Conservation (phyloP, 1,140 invertebrate species). For the Ostrea edulis region DNA sequence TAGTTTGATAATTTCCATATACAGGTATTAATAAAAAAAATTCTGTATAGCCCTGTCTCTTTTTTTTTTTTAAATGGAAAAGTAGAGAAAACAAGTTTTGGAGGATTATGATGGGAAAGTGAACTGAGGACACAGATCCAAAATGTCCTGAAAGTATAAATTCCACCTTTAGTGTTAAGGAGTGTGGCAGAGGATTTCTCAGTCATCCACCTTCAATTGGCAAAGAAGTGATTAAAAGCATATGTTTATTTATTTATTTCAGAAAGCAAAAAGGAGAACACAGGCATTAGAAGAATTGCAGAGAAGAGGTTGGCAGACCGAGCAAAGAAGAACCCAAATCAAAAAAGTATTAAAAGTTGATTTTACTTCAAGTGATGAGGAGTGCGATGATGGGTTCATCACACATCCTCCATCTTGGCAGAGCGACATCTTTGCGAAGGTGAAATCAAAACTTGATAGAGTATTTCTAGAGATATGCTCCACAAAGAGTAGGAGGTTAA, state of each 20-base stretch:
- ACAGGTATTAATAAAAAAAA: too few relatives aligned
- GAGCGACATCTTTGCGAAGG: background rate
- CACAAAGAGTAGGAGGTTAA: background rate
- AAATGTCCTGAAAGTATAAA: too few relatives aligned
- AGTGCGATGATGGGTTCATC: too few relatives aligned
- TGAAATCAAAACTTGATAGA: background rate
- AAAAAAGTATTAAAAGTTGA: background rate
- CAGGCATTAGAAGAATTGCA: background rate
- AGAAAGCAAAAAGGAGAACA: slow-evolving; percentile 28
- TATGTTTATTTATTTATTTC: background rate
- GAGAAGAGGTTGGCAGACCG: background rate
- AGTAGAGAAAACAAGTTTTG: too few relatives aligned
- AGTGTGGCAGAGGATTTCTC: background rate
- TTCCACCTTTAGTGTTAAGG: background rate
- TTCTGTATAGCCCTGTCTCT: too few relatives aligned
- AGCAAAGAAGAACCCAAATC: background rate
- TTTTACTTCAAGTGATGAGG: background rate
- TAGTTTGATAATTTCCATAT: too few relatives aligned
- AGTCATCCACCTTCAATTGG: background rate
- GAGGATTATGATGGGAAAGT: too few relatives aligned
- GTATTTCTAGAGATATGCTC: background rate
- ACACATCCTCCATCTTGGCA: background rate
- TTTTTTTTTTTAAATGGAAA: too few relatives aligned
- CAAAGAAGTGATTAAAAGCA: background rate
- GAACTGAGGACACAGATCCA: too few relatives aligned